Evolutionary conservation across 2,113 vertebrate species (phyloP).

Genomic region (Lycaon pictus): DNA sequence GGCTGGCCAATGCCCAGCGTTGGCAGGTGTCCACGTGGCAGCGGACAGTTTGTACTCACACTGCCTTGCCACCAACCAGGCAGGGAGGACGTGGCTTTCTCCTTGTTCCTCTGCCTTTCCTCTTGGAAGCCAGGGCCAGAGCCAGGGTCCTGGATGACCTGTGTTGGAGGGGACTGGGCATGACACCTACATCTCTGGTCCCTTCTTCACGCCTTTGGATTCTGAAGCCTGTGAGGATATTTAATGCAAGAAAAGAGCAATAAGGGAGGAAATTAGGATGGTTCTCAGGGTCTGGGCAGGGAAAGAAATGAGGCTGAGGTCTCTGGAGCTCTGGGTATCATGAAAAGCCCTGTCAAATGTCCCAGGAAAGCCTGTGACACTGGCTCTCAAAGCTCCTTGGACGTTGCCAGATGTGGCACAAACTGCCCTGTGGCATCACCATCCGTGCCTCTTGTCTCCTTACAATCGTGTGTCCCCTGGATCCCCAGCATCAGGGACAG

Average conservation of each 20-base stretch:
- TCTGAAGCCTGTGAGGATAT: not conserved
- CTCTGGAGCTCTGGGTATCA: not conserved
- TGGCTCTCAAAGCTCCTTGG: not conserved
- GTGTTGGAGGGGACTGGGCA: not conserved
- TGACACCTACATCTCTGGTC: not conserved
- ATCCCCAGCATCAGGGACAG: not conserved
- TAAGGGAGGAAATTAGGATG: not conserved
- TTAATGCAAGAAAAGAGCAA: not conserved
- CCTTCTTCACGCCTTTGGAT: not conserved
- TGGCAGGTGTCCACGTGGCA: not conserved
- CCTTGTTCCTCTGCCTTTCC: not conserved
- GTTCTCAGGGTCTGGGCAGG: not conserved
- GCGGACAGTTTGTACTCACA: not conserved
- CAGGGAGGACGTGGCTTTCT: not conserved
- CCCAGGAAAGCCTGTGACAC: not conserved
- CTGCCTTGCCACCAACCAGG: not conserved
- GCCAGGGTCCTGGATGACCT: not conserved
- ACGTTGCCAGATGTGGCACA: accelerated
- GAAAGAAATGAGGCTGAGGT: not conserved
- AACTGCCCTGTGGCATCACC: accelerated
- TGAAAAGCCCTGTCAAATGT: not conserved
- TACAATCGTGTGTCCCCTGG: accelerated
- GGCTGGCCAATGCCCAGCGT: not conserved
- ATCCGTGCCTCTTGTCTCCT: accelerated
- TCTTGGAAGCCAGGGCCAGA: not conserved